A percentile compares a stretch with the other conserved stretches of the same genome.
These are phyloP conservation scores for Parascotia fuliginaria DNA, from an alignment of 2,888 invertebrate genomes.

Conservation along the genomic window DNA sequence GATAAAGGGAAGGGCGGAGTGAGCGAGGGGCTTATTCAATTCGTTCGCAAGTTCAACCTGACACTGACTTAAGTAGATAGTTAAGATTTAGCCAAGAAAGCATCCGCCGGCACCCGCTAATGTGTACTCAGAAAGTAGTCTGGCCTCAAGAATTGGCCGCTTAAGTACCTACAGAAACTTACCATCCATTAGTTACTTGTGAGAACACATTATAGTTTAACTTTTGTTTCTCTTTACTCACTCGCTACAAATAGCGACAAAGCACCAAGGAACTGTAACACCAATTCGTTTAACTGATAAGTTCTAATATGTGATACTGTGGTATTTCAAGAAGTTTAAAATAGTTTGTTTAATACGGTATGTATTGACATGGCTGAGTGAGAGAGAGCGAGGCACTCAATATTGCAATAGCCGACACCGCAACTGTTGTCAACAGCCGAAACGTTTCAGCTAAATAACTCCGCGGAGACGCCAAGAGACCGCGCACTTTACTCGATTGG, in stretches of 20 bases:
- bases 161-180: constrained; percentile 81
- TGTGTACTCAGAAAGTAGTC: constrained; percentile 81
- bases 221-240: constrained; percentile 72
- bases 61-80: constrained; percentile 80
- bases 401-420: constrained; percentile 58
- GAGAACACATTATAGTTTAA: constrained; percentile 79
- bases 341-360: constrained; percentile 29
- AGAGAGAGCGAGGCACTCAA: constrained; percentile 41
- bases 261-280: constrained; percentile 37
- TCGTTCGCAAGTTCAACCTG: constrained; percentile 69
- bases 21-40: constrained; percentile 75
- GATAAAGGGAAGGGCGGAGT: constrained; percentile 70
- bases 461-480: constrained; percentile 60
- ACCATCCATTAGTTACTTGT: constrained; percentile 80
- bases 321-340: constrained; percentile 25
- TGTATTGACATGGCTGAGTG: constrained; percentile 37
- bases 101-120: constrained; percentile 70
- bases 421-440: constrained; percentile 69
- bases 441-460: constrained; percentile 80
- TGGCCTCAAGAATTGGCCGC: constrained; percentile 76
- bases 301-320: constrained; percentile 21
- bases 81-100: constrained; percentile 77
- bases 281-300: constrained; percentile 34
- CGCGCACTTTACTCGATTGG: constrained; percentile 80
- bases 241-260: constrained; percentile 58